Base-by-base conservation (phyloP, 2,888 invertebrate genomes). In the Calameuta filiformis region DNA sequence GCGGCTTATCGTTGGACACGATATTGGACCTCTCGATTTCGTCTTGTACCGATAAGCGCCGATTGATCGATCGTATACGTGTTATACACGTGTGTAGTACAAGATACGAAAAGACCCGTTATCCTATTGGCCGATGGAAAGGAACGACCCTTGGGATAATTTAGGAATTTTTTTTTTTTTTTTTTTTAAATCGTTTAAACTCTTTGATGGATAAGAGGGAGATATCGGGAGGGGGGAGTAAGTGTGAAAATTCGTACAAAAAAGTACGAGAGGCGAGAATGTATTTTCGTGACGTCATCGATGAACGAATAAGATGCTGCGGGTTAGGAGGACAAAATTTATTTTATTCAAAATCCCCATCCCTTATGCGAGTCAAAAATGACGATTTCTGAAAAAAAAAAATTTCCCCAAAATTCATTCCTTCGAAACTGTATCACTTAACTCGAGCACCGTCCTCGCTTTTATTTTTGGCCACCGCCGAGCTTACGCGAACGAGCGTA, bases 351-450 rank as follows among this genome's bases (percentile, higher is more conserved):
- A 40, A 4, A 12, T 12, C 4, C 37, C 3, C 4, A 12, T 4
- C 40, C 4, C 12, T 4, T 0, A 1, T 0, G 1, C 37, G 12
- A 12, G 23, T 40, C 6, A 6, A 15, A 56, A 23, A 23, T 40
- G 4, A 0, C 1, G 4, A 56, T 23, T 56, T 56, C 23, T 1
- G 9, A 56, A 56, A 9, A 40, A 56, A 56, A 56, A 23, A 40
- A 12, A 37, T 12, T 35, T 0, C 3, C 15, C 40, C 15, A 12
- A 37, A 37, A 37, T 37, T 0, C 12, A 4, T 15, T 37, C 1
- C 0, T 6, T 6, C 1, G 9, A 4, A 23, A 23, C 2, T 23
- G 15, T 23, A 23, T 12, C 6, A 2, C 4, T 40, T 4, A 4
- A 15, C 2, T 6, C 23, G 9, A 2, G 23, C 40, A 9, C 23